phyloP scores from a whole-genome alignment of 1,140 invertebrate species.

The Ips typographus region DNA sequence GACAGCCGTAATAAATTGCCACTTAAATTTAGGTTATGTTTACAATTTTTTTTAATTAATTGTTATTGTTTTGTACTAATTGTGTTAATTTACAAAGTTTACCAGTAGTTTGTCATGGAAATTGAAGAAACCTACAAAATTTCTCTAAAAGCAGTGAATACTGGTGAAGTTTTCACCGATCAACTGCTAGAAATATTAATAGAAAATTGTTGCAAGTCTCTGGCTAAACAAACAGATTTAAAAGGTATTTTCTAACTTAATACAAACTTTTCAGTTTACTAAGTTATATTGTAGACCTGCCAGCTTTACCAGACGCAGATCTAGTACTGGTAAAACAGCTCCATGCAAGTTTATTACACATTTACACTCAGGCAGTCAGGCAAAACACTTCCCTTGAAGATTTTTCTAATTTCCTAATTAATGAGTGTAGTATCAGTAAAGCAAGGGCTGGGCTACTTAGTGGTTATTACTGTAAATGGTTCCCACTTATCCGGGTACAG shows the following conservation, averaged over 20 bases:
- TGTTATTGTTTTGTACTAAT: no score
- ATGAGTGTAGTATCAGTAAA: conserved; percentile 44
- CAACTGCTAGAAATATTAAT: conserved; percentile 50
- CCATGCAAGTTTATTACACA: conserved; percentile 51
- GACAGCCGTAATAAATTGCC: no score
- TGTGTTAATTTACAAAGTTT: no score
- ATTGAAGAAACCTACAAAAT: conserved; percentile 35
- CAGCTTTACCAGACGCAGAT: conserved; percentile 19
- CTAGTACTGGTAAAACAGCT: conserved; percentile 44
- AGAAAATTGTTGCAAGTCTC: conserved; percentile 45
- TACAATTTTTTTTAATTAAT: no score
- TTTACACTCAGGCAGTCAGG: conserved; percentile 53
- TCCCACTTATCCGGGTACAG: conserved; percentile 48
- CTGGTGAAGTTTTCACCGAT: conserved; percentile 47
- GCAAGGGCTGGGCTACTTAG: conserved; percentile 49
- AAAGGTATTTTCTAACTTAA: conserved; percentile 2
- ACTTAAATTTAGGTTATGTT: no score
- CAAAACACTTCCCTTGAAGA: conserved; percentile 50
- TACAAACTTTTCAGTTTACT: neutral
- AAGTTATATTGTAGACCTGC: neutral
- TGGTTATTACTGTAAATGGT: conserved; percentile 50
- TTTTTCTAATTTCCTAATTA: conserved; percentile 46
- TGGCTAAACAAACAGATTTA: conserved; percentile 43
- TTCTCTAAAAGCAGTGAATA: conserved; percentile 44
- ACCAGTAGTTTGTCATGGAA: neutral